Conservation (phyloP, 2,113 vertebrate genomes). For the Peucedramus taeniatus region DNA sequence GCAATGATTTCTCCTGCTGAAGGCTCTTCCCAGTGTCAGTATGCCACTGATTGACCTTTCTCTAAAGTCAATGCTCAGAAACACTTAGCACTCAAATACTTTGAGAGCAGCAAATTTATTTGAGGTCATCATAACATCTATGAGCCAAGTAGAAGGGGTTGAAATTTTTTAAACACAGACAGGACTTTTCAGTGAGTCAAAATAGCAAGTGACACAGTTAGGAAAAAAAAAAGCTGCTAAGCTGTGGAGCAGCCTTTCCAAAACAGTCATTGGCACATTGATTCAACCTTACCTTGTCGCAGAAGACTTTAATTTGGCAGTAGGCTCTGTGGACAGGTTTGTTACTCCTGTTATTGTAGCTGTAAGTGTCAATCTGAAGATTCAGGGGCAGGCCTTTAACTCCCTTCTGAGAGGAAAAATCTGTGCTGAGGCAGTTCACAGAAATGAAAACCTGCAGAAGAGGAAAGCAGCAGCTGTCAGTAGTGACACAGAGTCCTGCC, state of each 20-base stretch:
- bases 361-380: constrained; percentile 97
- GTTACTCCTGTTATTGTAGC: constrained; percentile 99
- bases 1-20: neutral
- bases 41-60: neutral
- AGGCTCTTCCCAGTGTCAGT: neutral
- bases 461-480: neutral
- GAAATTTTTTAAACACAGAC: neutral
- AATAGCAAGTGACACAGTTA: neutral
- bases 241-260: neutral
- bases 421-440: constrained; percentile 97
- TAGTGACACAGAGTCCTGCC: neutral
- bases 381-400: constrained; percentile 96
- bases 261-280: neutral
- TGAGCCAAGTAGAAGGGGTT: neutral
- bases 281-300: constrained; percentile 82
- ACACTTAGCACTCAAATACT: neutral
- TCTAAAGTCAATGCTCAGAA: neutral
- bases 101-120: neutral
- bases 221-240: neutral
- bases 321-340: constrained; percentile 94
- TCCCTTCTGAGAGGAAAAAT: constrained; percentile 98
- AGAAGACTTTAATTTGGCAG: constrained; percentile 99
- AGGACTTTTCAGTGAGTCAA: neutral
- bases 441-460: constrained; percentile 92
- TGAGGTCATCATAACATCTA: neutral